Evolutionary conservation across 30 jellyfish, hydroid and myxozoan genomes (phyloP).

Genomic region (Cassiopea andromeda): DNA sequence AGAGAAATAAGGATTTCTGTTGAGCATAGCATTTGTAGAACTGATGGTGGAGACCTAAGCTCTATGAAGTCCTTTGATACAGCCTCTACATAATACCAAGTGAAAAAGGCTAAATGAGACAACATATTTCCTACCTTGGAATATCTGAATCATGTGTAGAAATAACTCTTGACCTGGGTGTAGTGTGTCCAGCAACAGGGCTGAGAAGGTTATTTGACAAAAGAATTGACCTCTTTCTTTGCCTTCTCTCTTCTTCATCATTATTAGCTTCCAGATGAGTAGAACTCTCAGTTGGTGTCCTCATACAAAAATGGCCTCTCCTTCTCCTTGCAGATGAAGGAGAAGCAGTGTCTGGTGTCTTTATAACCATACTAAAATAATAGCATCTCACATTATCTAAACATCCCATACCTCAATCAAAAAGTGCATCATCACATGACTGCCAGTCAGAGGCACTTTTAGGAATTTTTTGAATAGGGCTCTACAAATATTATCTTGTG

Average conservation of each 20-base stretch:
- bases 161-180: conserved; percentile 53
- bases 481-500: no score
- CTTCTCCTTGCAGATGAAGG: conserved; percentile 50
- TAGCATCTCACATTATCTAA: not conserved
- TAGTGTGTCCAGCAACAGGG: conserved; percentile 84
- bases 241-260: conserved; percentile 88
- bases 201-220: conserved; percentile 79
- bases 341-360: conserved; percentile 26
- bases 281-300: conserved; percentile 59
- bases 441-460: no score
- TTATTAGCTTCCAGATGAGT: conserved; percentile 57
- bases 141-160: conserved; percentile 33
- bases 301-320: conserved; percentile 21
- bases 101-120: no score
- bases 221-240: conserved; percentile 80
- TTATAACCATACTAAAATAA: conserved; percentile 7
- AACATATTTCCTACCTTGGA: conserved; percentile 6
- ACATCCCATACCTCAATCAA: not conserved
- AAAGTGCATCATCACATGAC: no score
- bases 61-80: no score
- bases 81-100: no score
- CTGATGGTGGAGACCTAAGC: no score
- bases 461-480: no score
- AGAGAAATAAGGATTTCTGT: no score
- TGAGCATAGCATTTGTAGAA: no score